A percentile compares a stretch with the other conserved stretches of the same genome.
phyloP scores from a whole-genome alignment of 2,888 invertebrate genomes.

The Chaetogeoica ovagalla region DNA sequence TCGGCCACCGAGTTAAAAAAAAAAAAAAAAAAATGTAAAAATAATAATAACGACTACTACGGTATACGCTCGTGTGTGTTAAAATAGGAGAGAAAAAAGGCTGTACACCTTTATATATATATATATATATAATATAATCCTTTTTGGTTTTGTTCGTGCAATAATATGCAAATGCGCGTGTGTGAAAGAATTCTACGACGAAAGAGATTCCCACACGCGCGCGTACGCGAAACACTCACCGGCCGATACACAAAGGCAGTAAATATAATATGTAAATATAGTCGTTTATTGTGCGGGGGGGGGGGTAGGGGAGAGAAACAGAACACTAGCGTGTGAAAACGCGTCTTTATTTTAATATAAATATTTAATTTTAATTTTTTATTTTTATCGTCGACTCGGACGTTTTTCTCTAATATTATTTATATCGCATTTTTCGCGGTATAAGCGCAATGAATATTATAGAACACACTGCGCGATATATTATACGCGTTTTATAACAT shows the following conservation, averaged over 20 bases:
- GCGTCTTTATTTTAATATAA: no score
- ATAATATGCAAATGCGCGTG: constrained; percentile 21
- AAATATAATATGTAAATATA: no score
- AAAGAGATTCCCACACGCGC: constrained; percentile 15
- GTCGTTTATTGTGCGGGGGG: not conserved
- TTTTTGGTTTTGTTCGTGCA: not conserved
- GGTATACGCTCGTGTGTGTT: not conserved
- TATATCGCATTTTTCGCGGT: not conserved
- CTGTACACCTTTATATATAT: constrained; percentile 10
- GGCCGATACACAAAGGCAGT: not conserved
- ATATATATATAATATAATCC: not conserved
- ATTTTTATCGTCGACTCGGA: not conserved
- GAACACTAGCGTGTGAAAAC: not conserved
- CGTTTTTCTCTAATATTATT: not conserved
- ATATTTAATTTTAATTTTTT: not conserved
- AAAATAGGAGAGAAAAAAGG: not conserved
- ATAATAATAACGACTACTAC: not conserved
- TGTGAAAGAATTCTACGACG: not conserved
- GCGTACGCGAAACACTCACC: not conserved
- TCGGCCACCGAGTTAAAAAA: not conserved
- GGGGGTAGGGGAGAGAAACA: no score
- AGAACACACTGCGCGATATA: no score
- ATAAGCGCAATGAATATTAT: no score
- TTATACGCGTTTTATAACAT: no score
- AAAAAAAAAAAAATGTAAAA: no score